Base-by-base conservation (phyloP, 2,113 vertebrate genomes). In the Triplophysa rosa region DNA sequence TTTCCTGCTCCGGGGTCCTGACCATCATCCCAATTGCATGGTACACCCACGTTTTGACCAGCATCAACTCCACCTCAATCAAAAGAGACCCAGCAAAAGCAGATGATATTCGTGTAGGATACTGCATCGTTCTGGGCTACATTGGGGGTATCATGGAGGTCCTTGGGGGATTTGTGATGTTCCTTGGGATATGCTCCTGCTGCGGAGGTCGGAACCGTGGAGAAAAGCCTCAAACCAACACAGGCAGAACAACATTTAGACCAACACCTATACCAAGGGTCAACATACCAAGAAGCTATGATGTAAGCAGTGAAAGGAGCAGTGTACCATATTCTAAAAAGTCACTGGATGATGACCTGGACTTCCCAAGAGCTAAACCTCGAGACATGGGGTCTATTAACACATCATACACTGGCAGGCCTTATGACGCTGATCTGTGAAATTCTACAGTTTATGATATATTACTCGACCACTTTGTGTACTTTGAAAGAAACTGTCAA, bases 121-220 rank as follows among this genome's bases (percentile, higher is more conserved):
- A 96, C 87, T 93, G 94, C 88, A 91, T 98, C 84, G 86, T 98
- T 19, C 88, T 99, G 70, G 95, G 95, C 80, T 98, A 94, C 89
- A 89, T 99, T 67, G 98, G 96, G 21, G 95, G 95, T 64, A 87
- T 98, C 66, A 92, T 97, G 83, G 92, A 98, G 49, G 0, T 96
- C 8, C 91, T 96, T 0, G 96, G 90, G 1, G 90, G 94, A 13
- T 86, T 93, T 0, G 94, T 96, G 5, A 4, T 94, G 75, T 87
- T 95, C 81, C 91, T 97, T 79, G 93, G 92, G 0, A 90, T 93
- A 67, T 91, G 87, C 72, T 87, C 89, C 0, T 94, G 92, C 86
- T 94, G 93, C 63, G 89, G 89, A 0, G 93, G 93, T 0, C 88
- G 83, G 80, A 91, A 92, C 84, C 82, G 91, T 0, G 91, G 91